A percentile compares a stretch with the other conserved stretches of the same genome.
Evolutionary conservation across 2,797 vertebrate species (phyloP).

Genomic region (Poeciliopsis presidionis): DNA sequence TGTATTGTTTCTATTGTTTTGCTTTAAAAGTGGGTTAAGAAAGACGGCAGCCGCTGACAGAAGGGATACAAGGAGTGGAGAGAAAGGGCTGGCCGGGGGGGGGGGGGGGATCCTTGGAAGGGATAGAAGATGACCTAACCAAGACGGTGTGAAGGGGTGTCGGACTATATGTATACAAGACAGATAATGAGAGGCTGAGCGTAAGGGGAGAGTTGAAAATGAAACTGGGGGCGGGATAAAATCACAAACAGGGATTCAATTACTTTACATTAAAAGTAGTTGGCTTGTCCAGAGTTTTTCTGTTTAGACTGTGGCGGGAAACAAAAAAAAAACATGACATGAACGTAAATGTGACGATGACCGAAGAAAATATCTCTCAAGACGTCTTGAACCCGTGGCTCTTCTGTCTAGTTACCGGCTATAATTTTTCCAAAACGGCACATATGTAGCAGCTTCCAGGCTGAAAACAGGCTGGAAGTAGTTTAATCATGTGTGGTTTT

Average conservation of each 20-base stretch:
- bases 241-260: no score
- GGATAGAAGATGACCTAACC: conserved; percentile 46
- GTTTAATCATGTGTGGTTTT: no score
- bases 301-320: neutral
- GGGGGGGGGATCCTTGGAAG: conserved; percentile 1
- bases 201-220: conserved; percentile 2
- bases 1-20: conserved; percentile 79
- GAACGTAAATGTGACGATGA: neutral
- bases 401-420: no score
- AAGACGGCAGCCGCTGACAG: conserved; percentile 48
- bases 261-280: no score
- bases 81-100: neutral
- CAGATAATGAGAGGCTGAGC: conserved; percentile 44
- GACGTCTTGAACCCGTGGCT: no score
- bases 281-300: neutral
- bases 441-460: no score
- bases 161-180: conserved; percentile 52
- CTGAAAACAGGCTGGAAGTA: no score
- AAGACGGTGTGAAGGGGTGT: conserved; percentile 38
- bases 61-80: conserved; percentile 37
- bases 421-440: no score
- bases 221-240: neutral
- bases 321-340: neutral
- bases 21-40: conserved; percentile 74
- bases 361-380: neutral